Evolutionary conservation across 2,113 vertebrate genomes (phyloP), one percentile per base, ranked within the genome.

Genomic region (Brachyistius frenatus): DNA sequence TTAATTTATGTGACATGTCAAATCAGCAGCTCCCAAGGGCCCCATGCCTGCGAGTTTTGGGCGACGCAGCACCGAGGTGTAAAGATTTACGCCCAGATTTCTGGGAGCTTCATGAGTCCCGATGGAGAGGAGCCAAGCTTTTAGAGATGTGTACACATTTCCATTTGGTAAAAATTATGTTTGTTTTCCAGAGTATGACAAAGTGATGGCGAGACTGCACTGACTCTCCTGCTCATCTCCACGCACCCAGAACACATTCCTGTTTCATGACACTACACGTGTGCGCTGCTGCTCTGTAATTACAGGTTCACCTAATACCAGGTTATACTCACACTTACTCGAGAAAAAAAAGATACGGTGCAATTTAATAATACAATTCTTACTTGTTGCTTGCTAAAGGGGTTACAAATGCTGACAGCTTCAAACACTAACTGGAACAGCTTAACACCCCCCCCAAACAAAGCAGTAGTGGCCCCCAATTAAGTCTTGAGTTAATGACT

Each of bases 231-330:
- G 39, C 36, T 61, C 39, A 66, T 58, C 60, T 63, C 52, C 73
- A 65, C 41, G 47, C 3, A 80, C 74, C 74, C 76, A 62, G 15
- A 88, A 77, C 76, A 80, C 90, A 93, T 92, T 91, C 90, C 90
- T 83, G 8, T 54, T 46, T 73, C 81, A 80, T 89, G 88, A 92
- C 86, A 83, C 71, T 39, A 56, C 57, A 81, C 32, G 10, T 49
- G 79, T 55, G 73, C 39, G 8, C 41, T 39, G 39, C 66, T 83
- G 66, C 66, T 73, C 76, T 91, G 69, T 92, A 88, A 93, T 91
- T 89, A 80, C 10, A 61, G 75, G 15, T 73, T 81, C 69, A 89
- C 75, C 83, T 83, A 80, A 89, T 81, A 36, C 73, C 73, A 63
- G 83, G 80, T 88, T 86, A 37, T 23, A 81, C 57, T 66, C 64